These are phyloP conservation scores for Listronotus oregonensis DNA, from an alignment of 1,140 invertebrate genomes.

Conservation along the genomic window DNA sequence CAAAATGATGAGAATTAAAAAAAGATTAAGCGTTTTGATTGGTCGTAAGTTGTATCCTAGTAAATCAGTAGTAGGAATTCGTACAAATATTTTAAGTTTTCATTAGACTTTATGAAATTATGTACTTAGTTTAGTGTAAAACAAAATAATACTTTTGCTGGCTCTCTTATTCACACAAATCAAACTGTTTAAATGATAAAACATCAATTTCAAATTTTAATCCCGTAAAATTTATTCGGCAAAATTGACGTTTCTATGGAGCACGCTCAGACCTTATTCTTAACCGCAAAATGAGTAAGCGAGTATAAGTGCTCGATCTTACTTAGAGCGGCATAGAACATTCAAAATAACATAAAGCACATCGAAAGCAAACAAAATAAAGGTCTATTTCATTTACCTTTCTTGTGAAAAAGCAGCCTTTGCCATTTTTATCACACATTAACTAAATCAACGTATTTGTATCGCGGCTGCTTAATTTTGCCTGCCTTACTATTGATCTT, in stretches of 20 bases:
- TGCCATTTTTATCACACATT: conserved; percentile 71
- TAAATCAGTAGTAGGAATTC: too few relatives aligned
- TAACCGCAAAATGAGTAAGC: conserved; percentile 16
- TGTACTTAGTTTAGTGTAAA: too few relatives aligned
- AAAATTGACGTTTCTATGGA: conserved; percentile 29
- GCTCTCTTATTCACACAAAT: too few relatives aligned
- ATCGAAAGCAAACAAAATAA: conserved; percentile 11
- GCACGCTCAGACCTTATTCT: conserved; percentile 16
- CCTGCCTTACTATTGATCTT: conserved; percentile 52
- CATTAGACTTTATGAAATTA: too few relatives aligned
- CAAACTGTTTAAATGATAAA: too few relatives aligned
- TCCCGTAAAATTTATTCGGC: conserved; percentile 12
- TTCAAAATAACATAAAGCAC: not conserved
- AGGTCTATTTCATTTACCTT: conserved; percentile 61
- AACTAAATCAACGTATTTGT: conserved; percentile 62
- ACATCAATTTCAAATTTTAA: not conserved
- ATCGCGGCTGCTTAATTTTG: conserved; percentile 52
- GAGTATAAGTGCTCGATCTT: not conserved
- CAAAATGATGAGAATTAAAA: too few relatives aligned
- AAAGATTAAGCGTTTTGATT: too few relatives aligned
- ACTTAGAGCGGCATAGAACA: not conserved
- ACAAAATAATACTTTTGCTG: too few relatives aligned
- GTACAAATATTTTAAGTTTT: too few relatives aligned
- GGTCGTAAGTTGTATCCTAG: too few relatives aligned
- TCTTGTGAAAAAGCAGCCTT: conserved; percentile 69